Evolutionary conservation across 2,888 invertebrate genomes (phyloP), one percentile per base, ranked within the genome.

Genomic region (Elysia crispata): DNA sequence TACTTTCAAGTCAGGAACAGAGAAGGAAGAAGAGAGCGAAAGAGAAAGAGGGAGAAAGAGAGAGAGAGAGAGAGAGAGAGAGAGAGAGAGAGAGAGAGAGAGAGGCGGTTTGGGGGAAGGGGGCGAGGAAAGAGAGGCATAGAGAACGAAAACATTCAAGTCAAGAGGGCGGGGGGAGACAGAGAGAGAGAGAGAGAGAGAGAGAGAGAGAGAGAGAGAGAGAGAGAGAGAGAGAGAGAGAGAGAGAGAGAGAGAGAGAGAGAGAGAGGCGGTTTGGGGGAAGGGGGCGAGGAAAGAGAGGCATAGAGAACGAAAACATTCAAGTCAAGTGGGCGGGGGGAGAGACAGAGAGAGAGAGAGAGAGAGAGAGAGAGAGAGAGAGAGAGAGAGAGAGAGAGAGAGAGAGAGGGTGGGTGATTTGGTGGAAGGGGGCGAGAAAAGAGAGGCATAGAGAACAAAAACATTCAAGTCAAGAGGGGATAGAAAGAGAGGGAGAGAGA

Each of bases 331-430:
- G 11, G 41, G 11, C 5, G 11, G 23, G 20, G 69, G n/a, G 33
- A 69, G 69, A 30, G 23, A 33, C 33, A 30, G 33, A 69, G 69
- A 30, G 33, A 33, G 33, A 15, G 23, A 69, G 69, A 30, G 15
- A 33, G 69, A 67, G 67, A 30, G 30, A 67, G 30, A 67, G 30
- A 67, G 25, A 67, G n/a, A 28, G 28, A 67, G 30, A 67, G 28
- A 67, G 30, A 67, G 67, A 67, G 30, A 67, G 30, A 67, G 30
- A 20, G 30, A 31, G 66, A 25, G 66, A 25, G 66, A 25, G n/a
- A 28, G 66, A 28, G 25, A 28, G 1, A 18, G n/a, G n/a, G n/a
- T n/a, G n/a, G n/a, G n/a, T n/a, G n/a, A n/a, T n/a, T n/a, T n/a
- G n/a, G n/a, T n/a, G n/a, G 11, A 3, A 41, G 5, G 11, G 5